Evolutionary conservation across 2,888 invertebrate species (phyloP).

Genomic region (Endomychus coccineus): DNA sequence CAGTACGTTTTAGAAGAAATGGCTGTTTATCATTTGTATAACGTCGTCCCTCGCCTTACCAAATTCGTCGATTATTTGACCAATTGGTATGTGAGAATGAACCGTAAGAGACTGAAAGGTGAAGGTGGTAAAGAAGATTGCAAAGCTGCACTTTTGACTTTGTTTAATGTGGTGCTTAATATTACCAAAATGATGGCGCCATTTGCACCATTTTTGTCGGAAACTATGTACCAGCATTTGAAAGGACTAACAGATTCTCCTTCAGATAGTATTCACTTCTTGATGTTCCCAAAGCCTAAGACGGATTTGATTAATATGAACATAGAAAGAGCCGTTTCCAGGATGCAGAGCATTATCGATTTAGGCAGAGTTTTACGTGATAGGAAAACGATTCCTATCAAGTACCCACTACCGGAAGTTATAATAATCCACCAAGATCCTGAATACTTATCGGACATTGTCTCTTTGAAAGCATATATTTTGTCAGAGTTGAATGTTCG

Average conservation of each 20-base stretch:
- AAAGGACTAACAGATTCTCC: slow-evolving; percentile 55
- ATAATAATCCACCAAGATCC: slow-evolving; percentile 87
- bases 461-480: slow-evolving; percentile 76
- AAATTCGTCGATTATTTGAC: slow-evolving; percentile 97
- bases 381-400: slow-evolving; percentile 86
- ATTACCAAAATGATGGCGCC: slow-evolving; percentile 94
- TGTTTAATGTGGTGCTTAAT: slow-evolving; percentile 80
- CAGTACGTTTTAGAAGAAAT: slow-evolving; percentile 87
- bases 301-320: slow-evolving; percentile 65
- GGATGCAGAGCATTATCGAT: slow-evolving; percentile 94
- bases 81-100: slow-evolving; percentile 98
- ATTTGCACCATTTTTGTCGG: slow-evolving; percentile 93
- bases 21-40: slow-evolving; percentile 89
- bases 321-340: slow-evolving; percentile 82
- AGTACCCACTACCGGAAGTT: slow-evolving; percentile 93
- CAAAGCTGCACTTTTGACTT: slow-evolving; percentile 73
- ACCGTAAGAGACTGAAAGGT: slow-evolving; percentile 90
- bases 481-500: slow-evolving; percentile 89
- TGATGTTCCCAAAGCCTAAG: slow-evolving; percentile 76
- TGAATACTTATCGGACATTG: slow-evolving; percentile 68
- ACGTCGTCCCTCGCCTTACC: slow-evolving; percentile 87
- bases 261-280: slow-evolving; percentile 81
- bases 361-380: slow-evolving; percentile 89
- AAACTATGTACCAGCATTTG: slow-evolving; percentile 88
- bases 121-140: slow-evolving; percentile 78